phyloP scores from a whole-genome alignment of 2,888 invertebrate genomes.

The Galeopsomyia nigrocyanea region DNA sequence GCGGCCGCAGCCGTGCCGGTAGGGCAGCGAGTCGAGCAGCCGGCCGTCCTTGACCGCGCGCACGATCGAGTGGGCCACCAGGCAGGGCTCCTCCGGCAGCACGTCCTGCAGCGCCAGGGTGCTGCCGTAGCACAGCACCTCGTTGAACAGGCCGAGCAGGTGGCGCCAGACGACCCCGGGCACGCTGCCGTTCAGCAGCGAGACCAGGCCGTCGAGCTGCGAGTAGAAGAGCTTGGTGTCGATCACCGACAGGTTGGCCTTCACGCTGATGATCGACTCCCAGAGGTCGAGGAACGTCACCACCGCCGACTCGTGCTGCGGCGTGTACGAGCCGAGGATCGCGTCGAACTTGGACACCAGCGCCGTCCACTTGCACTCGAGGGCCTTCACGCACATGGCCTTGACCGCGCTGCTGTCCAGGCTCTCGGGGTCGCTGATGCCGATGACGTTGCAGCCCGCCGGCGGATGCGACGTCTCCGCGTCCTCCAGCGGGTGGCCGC shows the following conservation, averaged over 20 bases:
- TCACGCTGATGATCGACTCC: conserved; percentile 92
- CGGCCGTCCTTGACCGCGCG: conserved; percentile 88
- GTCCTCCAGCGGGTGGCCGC: conserved; percentile 84
- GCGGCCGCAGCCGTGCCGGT: conserved; percentile 69
- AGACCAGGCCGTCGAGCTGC: conserved; percentile 84
- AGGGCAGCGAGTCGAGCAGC: conserved; percentile 73
- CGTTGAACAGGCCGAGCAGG: conserved; percentile 87
- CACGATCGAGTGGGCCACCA: conserved; percentile 87
- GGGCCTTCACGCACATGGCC: conserved; percentile 86
- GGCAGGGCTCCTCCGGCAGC: conserved; percentile 89
- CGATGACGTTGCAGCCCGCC: conserved; percentile 73
- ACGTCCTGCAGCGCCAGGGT: conserved; percentile 90
- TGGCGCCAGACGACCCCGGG: conserved; percentile 89
- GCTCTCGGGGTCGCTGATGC: conserved; percentile 84
- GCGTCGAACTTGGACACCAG: conserved; percentile 74
- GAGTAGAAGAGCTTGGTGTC: conserved; percentile 92
- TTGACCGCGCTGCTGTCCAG: conserved; percentile 89
- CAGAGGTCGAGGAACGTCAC: conserved; percentile 87
- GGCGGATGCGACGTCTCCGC: conserved; percentile 61
- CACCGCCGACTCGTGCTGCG: conserved; percentile 70
- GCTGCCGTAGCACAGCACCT: conserved; percentile 91
- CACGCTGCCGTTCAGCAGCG: conserved; percentile 77
- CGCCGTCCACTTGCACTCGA: conserved; percentile 88
- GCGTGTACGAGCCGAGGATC: conserved; percentile 69
- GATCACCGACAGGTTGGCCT: conserved; percentile 89